A percentile compares a stretch with the other conserved stretches of the same genome.
Conservation (phyloP, 2,888 invertebrate species). For the Druceiella hillmani region DNA sequence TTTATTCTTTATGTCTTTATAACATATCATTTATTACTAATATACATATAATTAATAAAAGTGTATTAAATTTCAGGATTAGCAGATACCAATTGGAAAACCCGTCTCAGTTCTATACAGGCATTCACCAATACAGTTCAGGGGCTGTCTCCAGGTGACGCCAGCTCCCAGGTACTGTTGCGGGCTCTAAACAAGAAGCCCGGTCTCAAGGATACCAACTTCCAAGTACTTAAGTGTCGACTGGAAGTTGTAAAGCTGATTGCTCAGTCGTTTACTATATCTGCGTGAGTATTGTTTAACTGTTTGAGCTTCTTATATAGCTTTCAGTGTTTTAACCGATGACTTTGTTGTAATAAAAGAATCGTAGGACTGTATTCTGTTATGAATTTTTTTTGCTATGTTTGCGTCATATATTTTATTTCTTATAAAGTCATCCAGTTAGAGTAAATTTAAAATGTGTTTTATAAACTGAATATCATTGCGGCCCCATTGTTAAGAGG, state of each 20-base stretch:
- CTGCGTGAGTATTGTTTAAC: conserved; percentile 54
- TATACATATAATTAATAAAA: not conserved
- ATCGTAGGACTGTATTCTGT: too few relatives aligned
- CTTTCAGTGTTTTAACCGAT: too few relatives aligned
- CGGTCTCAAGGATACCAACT: conserved; percentile 84
- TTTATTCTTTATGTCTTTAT: not conserved
- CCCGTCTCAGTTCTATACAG: conserved; percentile 69
- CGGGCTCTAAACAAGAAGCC: conserved; percentile 75
- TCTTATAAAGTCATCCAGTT: too few relatives aligned
- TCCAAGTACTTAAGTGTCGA: conserved; percentile 81
- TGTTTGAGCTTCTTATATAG: too few relatives aligned
- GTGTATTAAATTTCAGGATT: conserved; percentile 53
- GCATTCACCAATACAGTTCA: conserved; percentile 58
- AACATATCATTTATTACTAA: not conserved
- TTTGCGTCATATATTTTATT: too few relatives aligned
- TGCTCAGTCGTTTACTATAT: conserved; percentile 68
- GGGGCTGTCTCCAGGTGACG: conserved; percentile 55
- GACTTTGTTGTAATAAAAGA: too few relatives aligned
- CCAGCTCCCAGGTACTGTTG: conserved; percentile 71
- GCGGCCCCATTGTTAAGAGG: too few relatives aligned
- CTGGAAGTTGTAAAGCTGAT: conserved; percentile 74
- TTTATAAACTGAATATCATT: too few relatives aligned
- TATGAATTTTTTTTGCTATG: too few relatives aligned
- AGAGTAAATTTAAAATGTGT: too few relatives aligned
- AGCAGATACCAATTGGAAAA: conserved; percentile 82